These are phyloP conservation scores for Mythimna vitellina DNA, from an alignment of 2,888 invertebrate genomes.

Conservation along the genomic window DNA sequence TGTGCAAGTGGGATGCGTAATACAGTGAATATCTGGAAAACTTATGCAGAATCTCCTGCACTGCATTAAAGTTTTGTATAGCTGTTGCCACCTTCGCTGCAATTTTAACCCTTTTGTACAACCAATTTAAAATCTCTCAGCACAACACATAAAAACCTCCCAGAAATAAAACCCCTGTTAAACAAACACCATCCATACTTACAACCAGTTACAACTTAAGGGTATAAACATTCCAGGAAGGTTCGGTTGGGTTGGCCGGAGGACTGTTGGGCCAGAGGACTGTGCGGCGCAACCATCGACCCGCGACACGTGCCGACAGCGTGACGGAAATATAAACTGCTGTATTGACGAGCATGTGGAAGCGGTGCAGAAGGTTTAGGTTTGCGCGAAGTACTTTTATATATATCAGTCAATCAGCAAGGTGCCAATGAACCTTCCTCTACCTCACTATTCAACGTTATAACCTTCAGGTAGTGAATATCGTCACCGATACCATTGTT, in stretches of 20 bases:
- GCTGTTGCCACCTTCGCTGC: neutral
- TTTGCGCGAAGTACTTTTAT: too few species aligned
- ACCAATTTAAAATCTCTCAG: neutral
- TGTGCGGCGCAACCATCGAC: slow-evolving; percentile 68
- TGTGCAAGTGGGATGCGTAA: too few species aligned
- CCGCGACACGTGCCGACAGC: slow-evolving; percentile 75
- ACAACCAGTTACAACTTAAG: slow-evolving; percentile 24
- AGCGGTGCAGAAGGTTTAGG: slow-evolving; percentile 21
- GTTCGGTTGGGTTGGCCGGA: slow-evolving; percentile 55
- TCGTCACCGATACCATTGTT: too few species aligned
- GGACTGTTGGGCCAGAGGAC: slow-evolving; percentile 24
- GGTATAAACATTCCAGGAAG: slow-evolving; percentile 74
- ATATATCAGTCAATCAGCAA: too few species aligned
- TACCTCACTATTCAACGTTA: too few species aligned
- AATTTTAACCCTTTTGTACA: neutral
- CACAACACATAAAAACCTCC: slow-evolving; percentile 10
- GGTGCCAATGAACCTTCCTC: too few species aligned
- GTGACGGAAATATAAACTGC: slow-evolving; percentile 79
- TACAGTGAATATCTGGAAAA: neutral
- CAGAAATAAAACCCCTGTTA: slow-evolving; percentile 42
- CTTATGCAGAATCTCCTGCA: neutral
- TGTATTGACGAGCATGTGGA: slow-evolving; percentile 46
- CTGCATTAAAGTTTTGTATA: neutral
- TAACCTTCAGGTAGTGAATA: too few species aligned
- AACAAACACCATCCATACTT: slow-evolving; percentile 42